Evolutionary conservation across 2,888 invertebrate species (phyloP), one percentile per base, ranked within the genome.

Genomic region (Zhuqinia jingwanae): DNA sequence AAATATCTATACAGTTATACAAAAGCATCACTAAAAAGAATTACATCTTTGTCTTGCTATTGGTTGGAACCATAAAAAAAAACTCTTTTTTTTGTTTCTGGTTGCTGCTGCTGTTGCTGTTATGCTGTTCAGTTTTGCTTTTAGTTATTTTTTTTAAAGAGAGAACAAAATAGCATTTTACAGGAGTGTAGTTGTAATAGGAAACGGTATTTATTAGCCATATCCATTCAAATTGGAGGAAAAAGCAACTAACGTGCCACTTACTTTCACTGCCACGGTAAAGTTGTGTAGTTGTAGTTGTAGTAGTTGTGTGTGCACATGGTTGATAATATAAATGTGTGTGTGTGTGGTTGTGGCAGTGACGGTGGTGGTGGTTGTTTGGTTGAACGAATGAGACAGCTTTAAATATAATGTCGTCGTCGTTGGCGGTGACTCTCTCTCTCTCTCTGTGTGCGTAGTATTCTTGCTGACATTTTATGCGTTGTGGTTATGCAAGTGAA

Each of bases 171-270:
- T 1, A 75, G 15, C 47, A 70, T 70, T 68, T 70, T 25, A n/a
- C n/a, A n/a, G n/a, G n/a, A n/a, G n/a, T 13, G 53, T n/a, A 68
- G 36, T 45, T 20, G 81, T 47, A 73, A 73, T 45, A 70, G 75
- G 42, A 68, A 73, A 85, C 22, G 73, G 60, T 79, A 85, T 85
- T 85, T 85, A 85, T 85, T 85, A 79, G 85, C 73, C 85, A 75
- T 85, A 85, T 79, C 75, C 60, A 85, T 79, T 79, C 79, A 76
- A 77, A 77, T 63, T 47, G 82, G 47, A 75, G 25, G 13, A n/a
- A n/a, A 60, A 36, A 36, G 36, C 36, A 36, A 22, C 75, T 70
- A 45, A 45, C 45, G 65, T 68, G 42, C 25, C 13, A 22, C 58
- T 58, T 11, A 11, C 20, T 63, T 63, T 63, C n/a, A 30, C 70